These are phyloP conservation scores for Strix aluco DNA, from an alignment of 2,113 vertebrate species.

Conservation along the genomic window DNA sequence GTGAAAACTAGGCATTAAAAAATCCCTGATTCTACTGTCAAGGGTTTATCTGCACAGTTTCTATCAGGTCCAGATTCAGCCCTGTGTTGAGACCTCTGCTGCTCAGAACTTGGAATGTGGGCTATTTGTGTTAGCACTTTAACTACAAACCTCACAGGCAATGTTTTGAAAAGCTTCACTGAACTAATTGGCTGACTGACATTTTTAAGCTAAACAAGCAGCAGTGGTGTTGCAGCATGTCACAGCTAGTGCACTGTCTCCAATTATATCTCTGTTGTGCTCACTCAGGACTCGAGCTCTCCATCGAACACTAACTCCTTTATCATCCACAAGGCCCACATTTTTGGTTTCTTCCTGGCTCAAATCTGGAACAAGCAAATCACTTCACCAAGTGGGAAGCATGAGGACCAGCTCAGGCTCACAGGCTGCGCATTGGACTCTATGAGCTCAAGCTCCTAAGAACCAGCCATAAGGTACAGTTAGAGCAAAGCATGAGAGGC, in stretches of 20 bases:
- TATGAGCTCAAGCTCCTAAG: neutral
- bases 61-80: neutral
- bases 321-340: neutral
- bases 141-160: neutral
- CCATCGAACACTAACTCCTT: neutral
- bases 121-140: neutral
- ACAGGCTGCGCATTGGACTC: neutral
- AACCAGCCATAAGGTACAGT: fast-evolving
- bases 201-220: slow-evolving; percentile 11
- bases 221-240: neutral
- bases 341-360: neutral
- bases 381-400: neutral
- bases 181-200: neutral
- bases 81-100: neutral
- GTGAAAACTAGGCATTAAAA: neutral
- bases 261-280: neutral
- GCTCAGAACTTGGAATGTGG: neutral
- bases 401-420: neutral
- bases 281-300: neutral
- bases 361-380: neutral
- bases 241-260: neutral
- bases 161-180: slow-evolving; percentile 2
- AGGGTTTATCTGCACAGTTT: neutral
- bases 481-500: neutral
- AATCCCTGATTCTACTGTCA: neutral